phyloP scores from a whole-genome alignment of 2,113 vertebrate genomes.

The Chitala chitala region DNA sequence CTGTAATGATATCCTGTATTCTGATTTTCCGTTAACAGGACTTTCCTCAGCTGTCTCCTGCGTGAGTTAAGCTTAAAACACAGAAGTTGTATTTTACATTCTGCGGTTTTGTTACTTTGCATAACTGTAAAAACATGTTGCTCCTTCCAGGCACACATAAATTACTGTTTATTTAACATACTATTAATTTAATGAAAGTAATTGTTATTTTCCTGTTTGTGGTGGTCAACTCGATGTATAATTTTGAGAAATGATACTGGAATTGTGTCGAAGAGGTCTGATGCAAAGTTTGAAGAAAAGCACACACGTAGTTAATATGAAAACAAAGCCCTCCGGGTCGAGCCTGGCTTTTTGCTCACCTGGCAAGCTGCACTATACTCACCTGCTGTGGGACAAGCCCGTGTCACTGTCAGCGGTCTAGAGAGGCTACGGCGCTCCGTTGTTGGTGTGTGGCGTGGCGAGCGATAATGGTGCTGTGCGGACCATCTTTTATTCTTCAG shows the following conservation, averaged over 20 bases:
- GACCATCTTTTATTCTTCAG: conserved; percentile 28
- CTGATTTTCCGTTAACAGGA: not conserved
- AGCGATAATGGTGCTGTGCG: conserved; percentile 19
- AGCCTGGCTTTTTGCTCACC: too few relatives aligned
- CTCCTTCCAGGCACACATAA: not conserved
- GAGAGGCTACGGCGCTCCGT: not conserved
- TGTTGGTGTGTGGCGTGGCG: conserved; percentile 10
- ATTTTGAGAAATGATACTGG: too few relatives aligned
- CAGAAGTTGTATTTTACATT: not conserved
- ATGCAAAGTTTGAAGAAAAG: too few relatives aligned
- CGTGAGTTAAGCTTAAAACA: not conserved
- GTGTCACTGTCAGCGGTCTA: not conserved
- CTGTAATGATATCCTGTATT: not conserved
- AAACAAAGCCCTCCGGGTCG: too few relatives aligned
- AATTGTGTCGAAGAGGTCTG: too few relatives aligned
- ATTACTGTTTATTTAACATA: too few relatives aligned
- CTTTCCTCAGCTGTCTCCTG: not conserved
- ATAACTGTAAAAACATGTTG: not conserved
- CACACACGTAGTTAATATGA: too few relatives aligned
- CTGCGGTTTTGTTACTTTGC: too few relatives aligned
- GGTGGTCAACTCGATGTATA: too few relatives aligned
- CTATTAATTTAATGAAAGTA: too few relatives aligned
- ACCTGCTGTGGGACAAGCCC: not conserved
- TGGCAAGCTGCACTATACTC: not conserved
- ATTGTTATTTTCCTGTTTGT: too few relatives aligned